These are phyloP conservation scores for Nerophis ophidion DNA, from an alignment of 2,113 vertebrate species.

Conservation along the genomic window DNA sequence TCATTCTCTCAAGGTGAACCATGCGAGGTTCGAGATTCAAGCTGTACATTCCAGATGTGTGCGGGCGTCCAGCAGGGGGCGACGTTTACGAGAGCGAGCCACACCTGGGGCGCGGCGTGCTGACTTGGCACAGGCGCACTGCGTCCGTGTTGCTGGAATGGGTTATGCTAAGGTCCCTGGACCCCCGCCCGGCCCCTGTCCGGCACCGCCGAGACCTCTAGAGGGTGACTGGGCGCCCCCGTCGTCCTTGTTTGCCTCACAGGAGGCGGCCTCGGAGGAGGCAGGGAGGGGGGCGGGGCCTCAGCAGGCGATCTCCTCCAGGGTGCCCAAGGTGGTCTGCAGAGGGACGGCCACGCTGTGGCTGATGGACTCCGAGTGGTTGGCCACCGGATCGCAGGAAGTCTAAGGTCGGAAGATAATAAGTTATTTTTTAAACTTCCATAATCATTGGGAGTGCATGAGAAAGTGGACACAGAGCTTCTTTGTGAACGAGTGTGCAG, in stretches of 20 bases:
- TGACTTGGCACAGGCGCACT: background rate
- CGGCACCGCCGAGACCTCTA: background rate
- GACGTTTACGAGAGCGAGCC: no score
- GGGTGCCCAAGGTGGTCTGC: slow-evolving; percentile 87
- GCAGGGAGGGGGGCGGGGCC: slow-evolving; percentile 38
- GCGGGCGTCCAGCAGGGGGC: no score
- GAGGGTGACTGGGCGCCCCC: background rate
- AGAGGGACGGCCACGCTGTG: slow-evolving; percentile 93
- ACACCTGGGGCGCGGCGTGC: background rate
- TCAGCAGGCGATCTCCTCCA: slow-evolving; percentile 98
- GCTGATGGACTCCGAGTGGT: slow-evolving; percentile 94
- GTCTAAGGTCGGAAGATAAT: slow-evolving; percentile 67
- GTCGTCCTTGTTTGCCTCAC: background rate
- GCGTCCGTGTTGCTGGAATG: background rate
- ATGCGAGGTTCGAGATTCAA: background rate
- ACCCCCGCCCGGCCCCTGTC: background rate
- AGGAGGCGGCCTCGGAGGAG: slow-evolving; percentile 19
- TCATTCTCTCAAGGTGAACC: slow-evolving; percentile 17
- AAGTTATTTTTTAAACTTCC: background rate
- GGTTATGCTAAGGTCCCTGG: background rate
- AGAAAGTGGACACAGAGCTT: background rate
- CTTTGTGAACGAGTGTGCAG: background rate
- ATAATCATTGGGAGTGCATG: background rate
- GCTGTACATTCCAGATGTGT: slow-evolving; percentile 2
- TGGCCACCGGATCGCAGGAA: slow-evolving; percentile 89